Evolutionary conservation across 92 coral and sea anemone genomes (phyloP), one percentile per base, ranked within the genome.

Genomic region (Palythoa grandiflora): DNA sequence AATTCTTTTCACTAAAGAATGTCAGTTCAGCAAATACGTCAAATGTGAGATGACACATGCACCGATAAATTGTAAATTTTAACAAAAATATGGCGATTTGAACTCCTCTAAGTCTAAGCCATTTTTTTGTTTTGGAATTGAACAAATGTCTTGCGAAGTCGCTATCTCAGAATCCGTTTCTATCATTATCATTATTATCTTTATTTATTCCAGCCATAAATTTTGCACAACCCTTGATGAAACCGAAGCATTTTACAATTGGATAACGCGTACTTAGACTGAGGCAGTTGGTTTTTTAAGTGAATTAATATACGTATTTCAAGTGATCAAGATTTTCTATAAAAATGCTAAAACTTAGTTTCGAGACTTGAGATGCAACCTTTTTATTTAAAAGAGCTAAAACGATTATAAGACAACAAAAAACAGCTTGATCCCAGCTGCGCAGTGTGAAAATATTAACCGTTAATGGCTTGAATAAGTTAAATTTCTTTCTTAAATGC

Each of bases 381-480:
- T 60, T 38, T 68, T 68, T 68, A 47, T 79, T 79, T 59, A 38
- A 47, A 60, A 16, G 71, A 44, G 37, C 84, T 79, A 79, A 79
- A 79, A 19, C 38, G 83, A 63, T 79, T 61, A 51, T 17, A n/a
- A 9, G 37, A 79, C 84, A 79, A 60, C 14, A 20, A 66, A 40
- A 79, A 79, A 61, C 84, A 79, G 73, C 84, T 61, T 79, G 72
- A 60, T 21, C 10, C 16, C 9, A 60, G 84, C 84, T 79, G 84
- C 80, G 0, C 39, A 28, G 14, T 20, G 2, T 75, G 36, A 65
- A 65, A 65, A 16, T 65, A 65, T 65, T 6, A 20, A 65, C 16
- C 9, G 9, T 65, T 65, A 65, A n/a, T 8, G 5, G 2, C 21
- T 2, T 70, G 21, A 63, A 8, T 16, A 63, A 3, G 4, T 17